These are phyloP conservation scores for Clarias fuscus DNA, from an alignment of 2,797 vertebrate genomes.

Conservation along the genomic window DNA sequence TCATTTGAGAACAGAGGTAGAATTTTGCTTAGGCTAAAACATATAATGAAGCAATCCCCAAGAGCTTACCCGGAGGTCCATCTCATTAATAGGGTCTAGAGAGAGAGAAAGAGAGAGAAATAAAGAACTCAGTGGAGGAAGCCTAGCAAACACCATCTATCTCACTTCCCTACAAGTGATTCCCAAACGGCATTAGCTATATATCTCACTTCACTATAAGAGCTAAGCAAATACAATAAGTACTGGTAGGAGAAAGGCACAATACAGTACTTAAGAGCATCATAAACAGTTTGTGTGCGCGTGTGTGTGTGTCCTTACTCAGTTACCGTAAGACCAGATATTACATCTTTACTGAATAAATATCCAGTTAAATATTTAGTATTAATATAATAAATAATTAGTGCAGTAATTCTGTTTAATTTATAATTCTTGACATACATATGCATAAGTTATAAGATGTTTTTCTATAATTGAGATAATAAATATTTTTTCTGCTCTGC, in stretches of 20 bases:
- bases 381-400: not conserved
- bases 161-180: constrained; percentile 44
- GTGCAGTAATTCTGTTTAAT: not conserved
- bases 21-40: not conserved
- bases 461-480: not conserved
- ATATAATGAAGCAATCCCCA: not conserved
- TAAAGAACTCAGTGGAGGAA: constrained; percentile 50
- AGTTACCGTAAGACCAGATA: not conserved
- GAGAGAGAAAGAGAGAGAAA: constrained; percentile 2
- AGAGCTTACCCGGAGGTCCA: not conserved
- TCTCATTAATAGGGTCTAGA: constrained; percentile 7
- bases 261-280: constrained; percentile 36
- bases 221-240: constrained; percentile 30
- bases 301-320: not conserved
- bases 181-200: constrained; percentile 24
- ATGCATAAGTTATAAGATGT: not conserved
- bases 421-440: not conserved
- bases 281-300: constrained; percentile 11
- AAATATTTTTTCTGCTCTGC: not conserved
- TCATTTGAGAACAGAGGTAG: not conserved
- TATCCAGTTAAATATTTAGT: too few species aligned
- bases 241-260: constrained; percentile 4
- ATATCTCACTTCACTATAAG: constrained; percentile 38
- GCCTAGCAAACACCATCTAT: constrained; percentile 66
- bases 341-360: too few species aligned